These are phyloP conservation scores for Crotalus tigris DNA, from an alignment of 2,113 vertebrate species.

Conservation along the genomic window DNA sequence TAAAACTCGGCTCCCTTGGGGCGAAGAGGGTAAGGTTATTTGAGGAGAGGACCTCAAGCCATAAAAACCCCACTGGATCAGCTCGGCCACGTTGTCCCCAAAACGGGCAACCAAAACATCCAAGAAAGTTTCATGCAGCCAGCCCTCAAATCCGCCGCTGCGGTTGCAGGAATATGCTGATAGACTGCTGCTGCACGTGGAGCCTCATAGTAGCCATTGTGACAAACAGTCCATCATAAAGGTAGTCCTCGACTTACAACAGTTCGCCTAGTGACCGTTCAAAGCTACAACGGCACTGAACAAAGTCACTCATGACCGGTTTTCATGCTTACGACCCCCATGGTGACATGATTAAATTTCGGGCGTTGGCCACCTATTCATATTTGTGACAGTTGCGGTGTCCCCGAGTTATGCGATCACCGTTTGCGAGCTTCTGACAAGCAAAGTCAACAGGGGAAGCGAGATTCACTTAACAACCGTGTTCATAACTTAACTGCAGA, in stretches of 20 bases:
- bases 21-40: constrained; percentile 24
- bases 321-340: background rate
- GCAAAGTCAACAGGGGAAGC: too few relatives aligned
- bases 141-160: background rate
- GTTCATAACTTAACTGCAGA: too few relatives aligned
- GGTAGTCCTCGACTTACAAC: background rate
- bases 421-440: too few relatives aligned
- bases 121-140: background rate
- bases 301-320: background rate
- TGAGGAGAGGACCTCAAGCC: background rate
- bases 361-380: too few relatives aligned
- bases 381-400: too few relatives aligned
- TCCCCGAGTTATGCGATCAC: too few relatives aligned
- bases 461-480: too few relatives aligned
- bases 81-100: background rate
- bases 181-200: background rate
- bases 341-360: too few relatives aligned
- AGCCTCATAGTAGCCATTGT: background rate
- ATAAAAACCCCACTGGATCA: background rate
- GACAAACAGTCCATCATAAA: background rate
- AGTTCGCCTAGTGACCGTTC: background rate
- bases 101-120: background rate
- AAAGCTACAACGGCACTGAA: background rate
- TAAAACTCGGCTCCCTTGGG: constrained; percentile 38
- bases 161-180: background rate